These are phyloP conservation scores for Laupala kohalensis DNA, from an alignment of 1,140 invertebrate species.

Conservation along the genomic window DNA sequence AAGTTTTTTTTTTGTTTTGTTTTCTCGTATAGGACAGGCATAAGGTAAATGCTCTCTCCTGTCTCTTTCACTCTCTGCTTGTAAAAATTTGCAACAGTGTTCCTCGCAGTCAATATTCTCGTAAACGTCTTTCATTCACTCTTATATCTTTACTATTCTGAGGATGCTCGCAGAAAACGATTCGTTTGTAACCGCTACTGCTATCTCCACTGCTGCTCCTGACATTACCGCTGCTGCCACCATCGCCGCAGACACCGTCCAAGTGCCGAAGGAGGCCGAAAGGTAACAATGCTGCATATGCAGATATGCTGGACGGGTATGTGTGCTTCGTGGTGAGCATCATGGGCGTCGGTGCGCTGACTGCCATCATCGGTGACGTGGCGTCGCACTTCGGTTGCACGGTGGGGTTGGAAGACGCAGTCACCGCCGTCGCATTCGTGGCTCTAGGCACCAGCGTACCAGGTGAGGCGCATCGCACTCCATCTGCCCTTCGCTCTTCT, in stretches of 20 bases:
- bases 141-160: no score
- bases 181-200: neutral
- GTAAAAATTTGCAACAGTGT: no score
- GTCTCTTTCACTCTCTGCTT: no score
- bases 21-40: no score
- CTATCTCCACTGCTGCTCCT: neutral
- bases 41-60: no score
- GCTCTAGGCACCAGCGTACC: slow-evolving; percentile 93
- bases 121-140: no score
- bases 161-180: no score
- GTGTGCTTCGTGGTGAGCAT: slow-evolving; percentile 89
- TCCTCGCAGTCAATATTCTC: no score
- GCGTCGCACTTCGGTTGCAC: slow-evolving; percentile 95
- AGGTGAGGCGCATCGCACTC: slow-evolving; percentile 43
- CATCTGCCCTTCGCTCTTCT: neutral
- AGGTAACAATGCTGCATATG: neutral
- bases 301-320: slow-evolving; percentile 77
- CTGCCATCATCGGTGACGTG: slow-evolving; percentile 90
- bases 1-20: no score
- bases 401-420: slow-evolving; percentile 88
- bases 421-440: slow-evolving; percentile 93
- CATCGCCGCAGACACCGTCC: no score
- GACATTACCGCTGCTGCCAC: no score
- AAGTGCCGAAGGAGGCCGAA: no score
- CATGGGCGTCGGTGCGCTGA: slow-evolving; percentile 83